Percentiles rank a stretch among this genome's conserved stretches.
Conservation (phyloP, 2,888 invertebrate species). For the Erebia palarica region DNA sequence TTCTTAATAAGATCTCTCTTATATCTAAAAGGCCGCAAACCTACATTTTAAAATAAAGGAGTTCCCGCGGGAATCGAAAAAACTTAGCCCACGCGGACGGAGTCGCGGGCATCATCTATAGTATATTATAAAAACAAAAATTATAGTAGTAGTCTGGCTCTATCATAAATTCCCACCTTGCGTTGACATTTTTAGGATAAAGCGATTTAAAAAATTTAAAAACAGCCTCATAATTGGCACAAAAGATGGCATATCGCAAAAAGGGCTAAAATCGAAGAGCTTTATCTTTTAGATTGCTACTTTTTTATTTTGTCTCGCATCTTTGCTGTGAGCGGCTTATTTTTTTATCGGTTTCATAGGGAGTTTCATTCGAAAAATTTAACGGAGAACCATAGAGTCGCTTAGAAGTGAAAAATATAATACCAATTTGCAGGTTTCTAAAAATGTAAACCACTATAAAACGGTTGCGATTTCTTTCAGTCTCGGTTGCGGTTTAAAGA, state of each 20-base stretch:
- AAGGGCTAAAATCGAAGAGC: conserved; percentile 61
- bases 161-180: conserved; percentile 69
- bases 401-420: conserved; percentile 3
- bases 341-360: conserved; percentile 64
- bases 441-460: no score
- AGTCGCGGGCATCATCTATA: no score
- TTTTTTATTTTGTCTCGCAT: conserved; percentile 69
- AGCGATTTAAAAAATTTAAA: conserved; percentile 54
- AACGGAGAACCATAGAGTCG: conserved; percentile 52
- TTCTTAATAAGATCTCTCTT: neutral
- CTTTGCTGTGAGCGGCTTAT: conserved; percentile 57
- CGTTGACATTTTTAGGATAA: conserved; percentile 54
- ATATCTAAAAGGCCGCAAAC: no score
- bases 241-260: conserved; percentile 73
- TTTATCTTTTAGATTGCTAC: conserved; percentile 75
- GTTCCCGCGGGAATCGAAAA: no score
- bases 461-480: no score
- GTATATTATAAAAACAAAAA: no score
- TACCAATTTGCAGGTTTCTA: no score
- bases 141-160: conserved; percentile 10
- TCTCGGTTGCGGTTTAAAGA: no score
- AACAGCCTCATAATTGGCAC: conserved; percentile 76
- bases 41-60: no score
- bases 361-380: conserved; percentile 51
- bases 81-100: no score